These are phyloP conservation scores for Bombycilla garrulus DNA, from an alignment of 2,113 vertebrate genomes.

Conservation along the genomic window DNA sequence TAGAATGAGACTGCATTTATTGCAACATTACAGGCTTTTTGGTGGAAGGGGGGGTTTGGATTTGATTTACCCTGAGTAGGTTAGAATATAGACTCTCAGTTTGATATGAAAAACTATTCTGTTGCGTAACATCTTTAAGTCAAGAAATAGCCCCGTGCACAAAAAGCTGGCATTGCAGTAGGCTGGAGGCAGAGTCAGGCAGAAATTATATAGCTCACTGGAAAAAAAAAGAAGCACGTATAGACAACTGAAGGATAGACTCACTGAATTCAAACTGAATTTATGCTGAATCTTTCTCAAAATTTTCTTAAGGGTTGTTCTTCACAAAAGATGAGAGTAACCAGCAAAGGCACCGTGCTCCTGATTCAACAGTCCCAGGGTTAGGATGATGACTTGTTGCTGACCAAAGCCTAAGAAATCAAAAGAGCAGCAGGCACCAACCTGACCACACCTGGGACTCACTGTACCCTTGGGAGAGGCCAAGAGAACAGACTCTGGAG, in stretches of 20 bases:
- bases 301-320: not conserved
- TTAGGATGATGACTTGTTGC: conserved; percentile 4
- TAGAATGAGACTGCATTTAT: conserved; percentile 78
- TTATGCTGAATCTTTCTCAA: not conserved
- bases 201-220: conserved; percentile 15
- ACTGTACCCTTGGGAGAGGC: not conserved
- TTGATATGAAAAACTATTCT: conserved; percentile 67
- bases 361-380: not conserved
- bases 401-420: not conserved
- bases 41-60: conserved; percentile 72
- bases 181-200: conserved; percentile 49
- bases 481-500: not conserved
- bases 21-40: conserved; percentile 81
- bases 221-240: not conserved
- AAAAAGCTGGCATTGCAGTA: conserved; percentile 70
- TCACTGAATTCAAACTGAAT: not conserved
- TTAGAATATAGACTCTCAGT: conserved; percentile 72
- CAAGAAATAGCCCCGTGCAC: conserved; percentile 64
- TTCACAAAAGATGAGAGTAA: conserved; percentile 32
- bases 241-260: not conserved
- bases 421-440: conserved; percentile 1
- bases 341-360: conserved; percentile 56
- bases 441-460: not conserved
- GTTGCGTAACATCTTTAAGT: conserved; percentile 42
- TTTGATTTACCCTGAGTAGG: conserved; percentile 80